Percentiles rank a stretch among this genome's conserved stretches.
phyloP scores from a whole-genome alignment of 2,888 invertebrate species.

The Saturnia japonica region DNA sequence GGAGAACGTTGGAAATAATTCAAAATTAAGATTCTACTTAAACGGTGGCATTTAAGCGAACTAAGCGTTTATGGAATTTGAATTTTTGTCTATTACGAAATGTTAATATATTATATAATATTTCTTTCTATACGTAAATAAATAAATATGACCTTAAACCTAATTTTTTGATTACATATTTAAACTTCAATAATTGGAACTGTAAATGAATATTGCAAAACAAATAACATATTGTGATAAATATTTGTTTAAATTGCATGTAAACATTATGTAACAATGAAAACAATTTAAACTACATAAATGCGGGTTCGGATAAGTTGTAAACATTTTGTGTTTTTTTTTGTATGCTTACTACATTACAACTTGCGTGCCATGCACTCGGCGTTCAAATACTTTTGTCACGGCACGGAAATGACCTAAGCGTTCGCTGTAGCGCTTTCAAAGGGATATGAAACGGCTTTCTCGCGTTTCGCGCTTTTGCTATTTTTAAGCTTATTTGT shows the following conservation, averaged over 20 bases:
- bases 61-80: too few species aligned
- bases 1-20: too few species aligned
- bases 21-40: too few species aligned
- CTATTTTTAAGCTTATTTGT: background rate
- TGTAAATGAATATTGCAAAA: too few species aligned
- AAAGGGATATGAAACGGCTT: background rate
- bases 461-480: background rate
- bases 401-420: constrained; percentile 7
- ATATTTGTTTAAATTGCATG: background rate
- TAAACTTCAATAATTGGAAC: too few species aligned
- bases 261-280: background rate
- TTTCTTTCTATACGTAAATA: too few species aligned
- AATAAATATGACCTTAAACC: too few species aligned
- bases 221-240: background rate
- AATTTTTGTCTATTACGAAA: too few species aligned
- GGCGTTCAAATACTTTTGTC: constrained; percentile 1
- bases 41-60: too few species aligned
- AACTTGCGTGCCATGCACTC: background rate
- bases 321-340: background rate
- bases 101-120: too few species aligned
- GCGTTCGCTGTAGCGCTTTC: background rate
- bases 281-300: background rate
- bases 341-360: background rate
- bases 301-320: background rate
- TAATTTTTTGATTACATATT: too few species aligned